Base-by-base conservation (phyloP, 30 jellyfish, hydroid and myxozoan genomes). In the Hydra vulgaris region DNA sequence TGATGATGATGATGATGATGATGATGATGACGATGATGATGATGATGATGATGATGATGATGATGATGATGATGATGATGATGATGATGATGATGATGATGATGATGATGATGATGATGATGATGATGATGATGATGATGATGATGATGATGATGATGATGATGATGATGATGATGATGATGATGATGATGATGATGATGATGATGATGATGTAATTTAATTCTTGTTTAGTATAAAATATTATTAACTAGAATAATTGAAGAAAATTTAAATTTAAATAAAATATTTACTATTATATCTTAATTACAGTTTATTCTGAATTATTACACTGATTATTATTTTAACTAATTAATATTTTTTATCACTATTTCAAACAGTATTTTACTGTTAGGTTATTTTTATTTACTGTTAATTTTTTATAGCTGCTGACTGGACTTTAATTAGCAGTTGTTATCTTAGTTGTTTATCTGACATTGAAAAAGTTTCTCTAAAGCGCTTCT, bases 371-470 rank as follows among this genome's bases (percentile, higher is more conserved):
- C n/a, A n/a, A n/a, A n/a, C n/a, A n/a, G n/a, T n/a, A n/a, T n/a
- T n/a, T n/a, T n/a, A n/a, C n/a, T n/a, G n/a, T n/a, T n/a, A n/a
- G n/a, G 61, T 12, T 40, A 3, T 66, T 1, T n/a, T 18, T 18
- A 4, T 17, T 0, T 15, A 15, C n/a, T 25, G 3, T 26, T 23
- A 1, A 24, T 22, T 16, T 15, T 21, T 54, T 69, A 23, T 77
- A 84, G 94, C 80, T 25, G 85, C 77, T 73, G 66, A 84, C 4
- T 84, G 94, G 94, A 27, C 54, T 15, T 71, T 84, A 23, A 52
- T 84, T 25, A 78, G 54, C 73, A 18, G 40, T 7, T 26, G 19
- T 17, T 84, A 84, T 26, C 18, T 84, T 40, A 55, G 73, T 21
- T 74, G 72, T 25, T 53, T 25, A 7, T 69, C 71, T 18, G 26